phyloP scores from a whole-genome alignment of 2,113 vertebrate species.

The Oryzias celebensis region DNA sequence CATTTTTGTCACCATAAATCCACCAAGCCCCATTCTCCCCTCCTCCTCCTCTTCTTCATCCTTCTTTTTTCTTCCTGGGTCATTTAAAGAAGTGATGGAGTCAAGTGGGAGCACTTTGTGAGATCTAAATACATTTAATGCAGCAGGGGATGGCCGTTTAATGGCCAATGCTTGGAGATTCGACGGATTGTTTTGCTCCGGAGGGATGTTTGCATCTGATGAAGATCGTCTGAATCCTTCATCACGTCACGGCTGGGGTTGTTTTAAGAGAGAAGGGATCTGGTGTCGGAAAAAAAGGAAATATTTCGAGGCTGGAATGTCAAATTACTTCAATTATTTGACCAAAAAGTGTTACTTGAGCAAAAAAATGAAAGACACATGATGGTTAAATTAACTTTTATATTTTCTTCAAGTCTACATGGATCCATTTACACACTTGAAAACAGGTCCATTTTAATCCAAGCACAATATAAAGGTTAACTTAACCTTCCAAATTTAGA shows the following conservation, averaged over 20 bases:
- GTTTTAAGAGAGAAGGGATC: neutral
- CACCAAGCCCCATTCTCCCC: conserved; percentile 41
- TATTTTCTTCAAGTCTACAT: no score
- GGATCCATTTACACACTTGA: no score
- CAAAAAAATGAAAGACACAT: no score
- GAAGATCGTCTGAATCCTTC: conserved; percentile 1
- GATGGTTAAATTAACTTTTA: no score
- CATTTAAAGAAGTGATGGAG: conserved; percentile 66
- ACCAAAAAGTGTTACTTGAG: no score
- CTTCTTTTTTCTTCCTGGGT: conserved; percentile 45
- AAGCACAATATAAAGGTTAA: no score
- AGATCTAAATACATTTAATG: conserved; percentile 70
- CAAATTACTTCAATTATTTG: neutral
- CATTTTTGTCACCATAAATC: conserved; percentile 88
- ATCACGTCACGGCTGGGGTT: neutral
- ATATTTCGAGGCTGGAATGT: neutral
- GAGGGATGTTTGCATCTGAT: conserved; percentile 27
- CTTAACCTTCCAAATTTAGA: no score
- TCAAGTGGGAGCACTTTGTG: conserved; percentile 67
- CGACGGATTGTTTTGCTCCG: conserved; percentile 31
- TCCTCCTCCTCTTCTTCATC: conserved; percentile 9
- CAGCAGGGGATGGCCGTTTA: conserved; percentile 43
- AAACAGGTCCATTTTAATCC: no score
- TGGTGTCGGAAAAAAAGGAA: conserved; percentile 2
- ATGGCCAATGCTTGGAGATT: conserved; percentile 45